Base-by-base conservation (phyloP, 1,140 invertebrate genomes). In the Panulirus ornatus region DNA sequence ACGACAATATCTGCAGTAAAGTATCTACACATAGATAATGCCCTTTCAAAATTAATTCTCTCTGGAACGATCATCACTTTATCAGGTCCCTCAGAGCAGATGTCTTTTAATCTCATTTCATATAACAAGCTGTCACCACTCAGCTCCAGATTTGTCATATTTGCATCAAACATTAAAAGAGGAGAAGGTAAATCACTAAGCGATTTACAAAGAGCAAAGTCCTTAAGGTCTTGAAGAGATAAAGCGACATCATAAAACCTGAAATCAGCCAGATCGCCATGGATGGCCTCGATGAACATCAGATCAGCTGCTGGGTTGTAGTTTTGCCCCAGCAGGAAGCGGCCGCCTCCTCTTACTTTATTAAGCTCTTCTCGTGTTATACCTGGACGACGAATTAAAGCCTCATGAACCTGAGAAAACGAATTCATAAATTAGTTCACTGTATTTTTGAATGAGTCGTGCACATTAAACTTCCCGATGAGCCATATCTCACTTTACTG, bases 251-350 rank as follows among this genome's bases (percentile, higher is more conserved):
- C 47, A 22, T 89, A 89, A 8, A 89, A 38, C 66, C 58, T 54
- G 44, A 73, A 83, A 34, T 89, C 81, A 2, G 81, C 88, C 19
- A 89, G 42, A 5, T 83, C 36, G 1, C 76, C 88, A 27, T 89
- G 47, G 22, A 84, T 19, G 8, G 38, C 27, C 70, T 79, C 51
- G 1, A 40, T 51, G 2, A 79, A 2, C 22, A 38, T 36, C 38
- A 75, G 79, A 5, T 66, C 36, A 6, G 71, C 85, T 9, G 63
- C 75, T 0, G 54, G 36, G n/a, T 40, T 63, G 85, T 42, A 16
- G 22, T 78, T 51, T 34, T 79, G 73, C 14, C 85, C 85, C n/a
- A 87, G 22, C 2, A 78, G 51, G 34, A 87, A n/a, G 19, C 30
- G 42, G 34, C 75, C 85, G 14, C 70, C 70, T 34, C 73, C 51